Conservation (phyloP, 2,113 vertebrate genomes). For the Ciconia stormi region DNA sequence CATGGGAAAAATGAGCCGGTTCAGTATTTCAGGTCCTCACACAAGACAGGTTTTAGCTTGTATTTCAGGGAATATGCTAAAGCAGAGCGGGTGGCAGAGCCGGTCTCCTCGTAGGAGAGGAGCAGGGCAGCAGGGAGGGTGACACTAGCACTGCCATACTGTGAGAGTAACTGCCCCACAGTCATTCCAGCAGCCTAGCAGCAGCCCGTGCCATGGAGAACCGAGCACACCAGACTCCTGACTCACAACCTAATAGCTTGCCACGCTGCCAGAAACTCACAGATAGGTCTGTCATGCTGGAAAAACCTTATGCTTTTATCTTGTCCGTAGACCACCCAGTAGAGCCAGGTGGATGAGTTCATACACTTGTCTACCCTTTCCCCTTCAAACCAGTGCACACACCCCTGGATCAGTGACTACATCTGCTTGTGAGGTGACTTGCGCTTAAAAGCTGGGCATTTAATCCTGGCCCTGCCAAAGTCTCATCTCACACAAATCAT, state of each 20-base stretch:
- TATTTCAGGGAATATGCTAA: not conserved
- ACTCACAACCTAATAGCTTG: not conserved
- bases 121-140: not conserved
- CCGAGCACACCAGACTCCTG: not conserved
- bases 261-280: not conserved
- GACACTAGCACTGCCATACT: too few species aligned
- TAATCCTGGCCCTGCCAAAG: not conserved
- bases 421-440: not conserved
- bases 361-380: not conserved
- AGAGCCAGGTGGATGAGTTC: not conserved
- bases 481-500: not conserved
- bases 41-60: not conserved
- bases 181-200: not conserved
- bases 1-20: fast-evolving
- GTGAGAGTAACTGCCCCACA: not conserved
- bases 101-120: not conserved
- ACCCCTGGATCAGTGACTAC: not conserved
- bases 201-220: not conserved
- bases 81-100: fast-evolving
- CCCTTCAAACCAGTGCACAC: not conserved
- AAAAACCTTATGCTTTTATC: not conserved
- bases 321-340: not conserved
- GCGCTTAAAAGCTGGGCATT: not conserved
- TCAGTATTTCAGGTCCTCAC: not conserved
- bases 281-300: not conserved